Evolutionary conservation across 2,797 vertebrate genomes (phyloP), one percentile per base, ranked within the genome.

Genomic region (Peromyscus nudipes): DNA sequence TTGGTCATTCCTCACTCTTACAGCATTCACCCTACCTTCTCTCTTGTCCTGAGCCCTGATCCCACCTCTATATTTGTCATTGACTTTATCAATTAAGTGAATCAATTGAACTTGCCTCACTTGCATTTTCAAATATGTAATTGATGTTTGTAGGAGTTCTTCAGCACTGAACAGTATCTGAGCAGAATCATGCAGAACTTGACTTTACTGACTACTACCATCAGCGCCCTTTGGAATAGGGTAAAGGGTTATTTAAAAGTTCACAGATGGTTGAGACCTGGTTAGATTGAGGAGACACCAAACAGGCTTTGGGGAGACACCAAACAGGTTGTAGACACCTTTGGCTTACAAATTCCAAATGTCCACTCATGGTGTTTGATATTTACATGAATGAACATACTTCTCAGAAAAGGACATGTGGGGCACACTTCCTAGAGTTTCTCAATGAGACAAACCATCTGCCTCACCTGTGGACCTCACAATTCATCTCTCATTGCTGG

Each of bases 401-500:
- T 71, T 92, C 92, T 83, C 43, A 88, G 69, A n/a, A 89, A 80
- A 89, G 17, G 76, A 80, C 31, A 60, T 46, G 21, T 57, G 40
- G 46, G 37, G 34, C 77, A 43, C 17, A 75, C 83, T 85, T 92
- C 92, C 49, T 37, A 65, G 80, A 97, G 46, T 52, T 90, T 73
- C 82, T 96, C 80, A 71, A 3, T 77, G 75, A 95, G 40, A 71
- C 52, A 52, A 55, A 92, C 46, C 67, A 81, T 85, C 96, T 96
- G 27, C 94, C 77, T 97, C 73, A 37, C 90, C 67, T 93, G 46
- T 95, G 87, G 76, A 92, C 91, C 76, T 92, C 87, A 87, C 79
- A 75, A 46, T 95, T 95, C 14, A 69, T 93, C 65, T 96, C 60
- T 85, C 80, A 67, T 93, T 94, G 75, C 91, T 97, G 76, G 40